These are phyloP conservation scores for Pyxicephalus adspersus DNA, from an alignment of 2,113 vertebrate species.

Conservation along the genomic window DNA sequence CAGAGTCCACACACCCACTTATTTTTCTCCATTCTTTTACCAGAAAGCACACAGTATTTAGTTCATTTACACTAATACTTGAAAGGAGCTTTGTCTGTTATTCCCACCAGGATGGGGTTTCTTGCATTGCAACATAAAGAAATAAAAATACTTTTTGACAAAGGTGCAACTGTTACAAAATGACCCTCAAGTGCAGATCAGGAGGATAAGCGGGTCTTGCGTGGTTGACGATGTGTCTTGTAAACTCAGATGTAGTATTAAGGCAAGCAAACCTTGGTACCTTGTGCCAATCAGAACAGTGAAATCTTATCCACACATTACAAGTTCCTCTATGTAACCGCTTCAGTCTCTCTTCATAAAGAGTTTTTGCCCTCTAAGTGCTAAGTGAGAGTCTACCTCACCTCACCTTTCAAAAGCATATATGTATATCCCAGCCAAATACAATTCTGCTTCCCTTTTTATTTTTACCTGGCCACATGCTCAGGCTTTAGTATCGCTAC, in stretches of 20 bases:
- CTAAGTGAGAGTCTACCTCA: constrained; percentile 14
- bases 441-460: constrained; percentile 29
- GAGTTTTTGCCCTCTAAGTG: constrained; percentile 32
- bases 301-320: background rate
- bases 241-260: constrained; percentile 30
- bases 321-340: background rate
- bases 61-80: background rate
- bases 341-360: background rate
- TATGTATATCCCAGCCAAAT: background rate
- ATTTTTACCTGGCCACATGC: background rate
- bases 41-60: background rate
- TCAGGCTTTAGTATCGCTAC: background rate
- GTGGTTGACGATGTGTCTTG: constrained; percentile 14
- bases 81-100: too few relatives aligned
- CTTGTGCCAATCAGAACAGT: background rate
- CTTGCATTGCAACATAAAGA: background rate
- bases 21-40: background rate
- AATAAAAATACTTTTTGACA: background rate
- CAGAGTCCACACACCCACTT: background rate
- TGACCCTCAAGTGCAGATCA: background rate
- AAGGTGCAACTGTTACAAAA: background rate
- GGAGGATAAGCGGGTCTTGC: background rate
- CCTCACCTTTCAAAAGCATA: background rate
- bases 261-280: background rate
- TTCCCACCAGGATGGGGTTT: background rate